Percentiles rank a stretch among this genome's conserved stretches.
These are phyloP conservation scores for Zygaena filipendulae DNA, from an alignment of 2,888 invertebrate genomes.

Conservation along the genomic window DNA sequence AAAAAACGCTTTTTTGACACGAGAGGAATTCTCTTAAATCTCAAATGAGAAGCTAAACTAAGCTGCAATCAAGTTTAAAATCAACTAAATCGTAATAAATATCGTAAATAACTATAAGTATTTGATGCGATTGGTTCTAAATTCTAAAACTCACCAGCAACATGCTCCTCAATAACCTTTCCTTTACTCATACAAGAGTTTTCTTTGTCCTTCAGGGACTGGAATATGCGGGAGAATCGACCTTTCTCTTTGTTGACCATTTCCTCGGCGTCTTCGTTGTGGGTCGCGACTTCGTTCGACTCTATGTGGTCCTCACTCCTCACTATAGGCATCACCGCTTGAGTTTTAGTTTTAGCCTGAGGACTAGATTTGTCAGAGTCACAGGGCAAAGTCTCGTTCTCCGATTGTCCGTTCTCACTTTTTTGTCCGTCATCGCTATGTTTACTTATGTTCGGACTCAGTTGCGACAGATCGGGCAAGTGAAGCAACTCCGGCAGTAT, in stretches of 20 bases:
- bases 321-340: constrained; percentile 60
- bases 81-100: background rate
- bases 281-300: constrained; percentile 24
- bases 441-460: constrained; percentile 50
- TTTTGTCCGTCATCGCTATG: constrained; percentile 56
- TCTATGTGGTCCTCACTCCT: constrained; percentile 55
- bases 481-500: constrained; percentile 48
- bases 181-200: constrained; percentile 60
- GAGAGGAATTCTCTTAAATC: no score
- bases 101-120: no score
- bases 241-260: constrained; percentile 53
- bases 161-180: constrained; percentile 55
- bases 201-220: constrained; percentile 53
- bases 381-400: constrained; percentile 61
- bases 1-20: no score
- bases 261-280: constrained; percentile 41
- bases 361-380: constrained; percentile 61
- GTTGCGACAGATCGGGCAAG: constrained; percentile 46
- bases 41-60: no score
- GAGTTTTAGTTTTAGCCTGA: constrained; percentile 45
- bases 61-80: no score
- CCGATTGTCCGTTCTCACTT: constrained; percentile 53
- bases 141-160: constrained; percentile 35
- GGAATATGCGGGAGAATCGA: constrained; percentile 49
- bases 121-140: background rate